Conservation (phyloP, 2,113 vertebrate genomes). For the Stercorarius parasiticus region DNA sequence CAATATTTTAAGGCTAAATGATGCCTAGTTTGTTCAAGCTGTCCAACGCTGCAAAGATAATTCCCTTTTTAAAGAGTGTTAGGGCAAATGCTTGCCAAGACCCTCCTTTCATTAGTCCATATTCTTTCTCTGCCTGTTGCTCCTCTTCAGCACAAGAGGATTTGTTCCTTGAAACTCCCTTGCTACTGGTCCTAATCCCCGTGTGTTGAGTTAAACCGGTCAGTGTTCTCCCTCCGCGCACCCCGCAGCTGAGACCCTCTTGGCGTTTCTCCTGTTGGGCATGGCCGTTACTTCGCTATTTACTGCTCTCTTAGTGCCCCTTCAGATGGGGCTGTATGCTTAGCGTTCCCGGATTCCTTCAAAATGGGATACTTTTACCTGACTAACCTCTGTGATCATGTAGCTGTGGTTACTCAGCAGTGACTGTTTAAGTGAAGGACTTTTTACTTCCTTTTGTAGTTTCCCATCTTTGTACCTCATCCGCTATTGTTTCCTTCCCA, state of each 20-base stretch:
- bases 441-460: background rate
- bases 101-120: background rate
- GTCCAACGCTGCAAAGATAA: background rate
- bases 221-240: too few relatives aligned
- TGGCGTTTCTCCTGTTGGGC: background rate
- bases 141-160: background rate
- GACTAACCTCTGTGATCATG: background rate
- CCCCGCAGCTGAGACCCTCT: background rate
- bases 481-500: background rate
- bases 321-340: background rate
- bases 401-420: background rate
- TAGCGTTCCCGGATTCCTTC: background rate
- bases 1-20: background rate
- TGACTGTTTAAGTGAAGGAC: background rate
- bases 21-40: background rate
- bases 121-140: background rate
- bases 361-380: background rate
- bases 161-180: background rate
- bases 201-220: background rate
- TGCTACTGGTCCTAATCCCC: background rate
- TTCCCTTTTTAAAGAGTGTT: background rate
- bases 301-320: background rate
- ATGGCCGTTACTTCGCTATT: rapidly evolving
- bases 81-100: background rate
- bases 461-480: background rate